Evolutionary conservation across 2,797 vertebrate genomes (phyloP), one percentile per base, ranked within the genome.

Genomic region (Phaenicophaeus curvirostris): DNA sequence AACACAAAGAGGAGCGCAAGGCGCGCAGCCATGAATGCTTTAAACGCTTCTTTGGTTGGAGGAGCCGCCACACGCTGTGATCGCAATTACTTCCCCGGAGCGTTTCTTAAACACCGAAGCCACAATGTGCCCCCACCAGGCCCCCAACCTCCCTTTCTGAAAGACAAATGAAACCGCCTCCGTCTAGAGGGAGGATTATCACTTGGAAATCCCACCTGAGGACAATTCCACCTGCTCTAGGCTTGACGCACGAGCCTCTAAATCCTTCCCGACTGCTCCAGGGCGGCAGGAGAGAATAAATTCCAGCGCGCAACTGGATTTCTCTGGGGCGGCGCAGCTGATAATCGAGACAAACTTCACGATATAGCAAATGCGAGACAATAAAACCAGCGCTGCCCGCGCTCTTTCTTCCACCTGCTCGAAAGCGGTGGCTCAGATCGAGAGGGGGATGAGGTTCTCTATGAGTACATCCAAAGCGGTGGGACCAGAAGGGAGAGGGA

Each of bases 351-450:
- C 53, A 61, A 81, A 87, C 53, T 25, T 24, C 33, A 11, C 0
- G 31, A 61, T 17, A 24, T 0, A 13, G 58, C 33, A n/a, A 71
- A 87, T 53, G 48, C 3, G 14, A 21, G 25, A 33, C 28, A 1
- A n/a, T 63, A 15, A 25, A 67, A 61, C 11, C 1, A 2, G 55
- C 0, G 0, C 55, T 39, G 50, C 10, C 54, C 1, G 23, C 14
- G 35, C 4, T 19, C 3, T 13, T 57, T 44, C 67, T 42, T 31
- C 69, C 28, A 6, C 18, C 50, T 8, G 61, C 48, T 41, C 50
- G n/a, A 37, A 50, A 51, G 35, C 35, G 35, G 35, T 35, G 35
- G 35, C 35, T 35, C 35, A 35, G 8, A 35, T n/a, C n/a, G n/a
- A n/a, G n/a, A n/a, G n/a, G n/a, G n/a, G n/a, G n/a, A n/a, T 35